Evolutionary conservation across 2,888 invertebrate species (phyloP), one percentile per base, ranked within the genome.

Genomic region (Phaedon cochleariae): DNA sequence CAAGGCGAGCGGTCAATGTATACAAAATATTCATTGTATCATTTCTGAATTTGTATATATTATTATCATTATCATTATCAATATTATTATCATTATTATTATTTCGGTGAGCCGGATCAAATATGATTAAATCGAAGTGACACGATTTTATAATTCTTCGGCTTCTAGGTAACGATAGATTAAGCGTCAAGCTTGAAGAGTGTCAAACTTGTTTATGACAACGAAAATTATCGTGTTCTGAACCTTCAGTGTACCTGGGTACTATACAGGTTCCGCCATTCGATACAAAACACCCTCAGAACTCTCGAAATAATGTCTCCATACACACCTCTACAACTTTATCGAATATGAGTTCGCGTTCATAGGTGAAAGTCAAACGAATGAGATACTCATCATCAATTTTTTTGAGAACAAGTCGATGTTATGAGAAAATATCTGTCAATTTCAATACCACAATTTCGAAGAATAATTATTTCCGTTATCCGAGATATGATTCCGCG

Each of bases 21-120:
- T 82, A 82, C 81, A 81, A 77, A 73, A 67, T 77, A 78, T 77
- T 77, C 77, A 79, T 77, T 79, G 76, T 77, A 79, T 80, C 80
- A 76, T 80, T 79, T 80, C 79, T 81, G 77, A 76, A 80, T 34
- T 79, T 82, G 81, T 83, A 82, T 79, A 83, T 82, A 80, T 81
- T 80, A 80, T 82, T 82, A 80, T 80, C 81, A 78, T 79, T 80
- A 79, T 82, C 82, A 80, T 80, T 81, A 78, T 79, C 79, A 74
- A 61, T 63, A 71, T 72, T 69, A 67, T 73, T 71, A 62, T 49
- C 31, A 57, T 65, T 57, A 12, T 68, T 34, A 60, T 74, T 74
- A 72, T 71, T 75, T 70, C 65, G 72, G 76, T 71, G 74, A 73
- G 74, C 34, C 65, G 73, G 67, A 73, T 68, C 64, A 64, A 69